phyloP scores from a whole-genome alignment of 2,888 invertebrate genomes.

The Drosophila nr. fundita region DNA sequence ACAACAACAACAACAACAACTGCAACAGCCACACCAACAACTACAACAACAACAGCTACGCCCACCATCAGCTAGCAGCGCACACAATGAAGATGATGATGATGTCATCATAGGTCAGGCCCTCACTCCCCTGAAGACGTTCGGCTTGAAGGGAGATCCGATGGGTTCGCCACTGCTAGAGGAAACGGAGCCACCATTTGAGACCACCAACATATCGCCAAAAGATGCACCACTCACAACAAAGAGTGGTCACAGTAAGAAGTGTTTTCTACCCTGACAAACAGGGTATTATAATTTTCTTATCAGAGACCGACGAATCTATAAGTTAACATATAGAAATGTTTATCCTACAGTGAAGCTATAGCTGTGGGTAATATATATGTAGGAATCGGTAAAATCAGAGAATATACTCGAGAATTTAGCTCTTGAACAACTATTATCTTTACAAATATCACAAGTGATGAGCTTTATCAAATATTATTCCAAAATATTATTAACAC shows the following conservation, averaged over 20 bases:
- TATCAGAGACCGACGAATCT: neutral
- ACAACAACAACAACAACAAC: conserved; percentile 60
- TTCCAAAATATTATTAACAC: neutral
- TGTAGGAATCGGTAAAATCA: neutral
- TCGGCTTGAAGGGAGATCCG: conserved; percentile 69
- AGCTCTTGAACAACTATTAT: neutral
- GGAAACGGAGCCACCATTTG: conserved; percentile 72
- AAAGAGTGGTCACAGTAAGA: conserved; percentile 57
- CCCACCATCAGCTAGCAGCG: conserved; percentile 68
- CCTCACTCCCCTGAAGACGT: conserved; percentile 81
- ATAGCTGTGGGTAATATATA: neutral
- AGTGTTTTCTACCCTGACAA: neutral
- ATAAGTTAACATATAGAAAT: neutral
- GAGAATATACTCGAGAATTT: neutral
- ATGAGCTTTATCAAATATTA: rapidly evolving
- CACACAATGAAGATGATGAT: conserved; percentile 83
- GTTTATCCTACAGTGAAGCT: neutral
- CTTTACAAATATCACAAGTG: neutral
- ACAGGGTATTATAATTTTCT: neutral
- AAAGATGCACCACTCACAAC: conserved; percentile 42
- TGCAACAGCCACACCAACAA: conserved; percentile 54
- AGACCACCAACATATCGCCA: conserved; percentile 44
- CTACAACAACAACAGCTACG: conserved; percentile 66
- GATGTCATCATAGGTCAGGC: conserved; percentile 84
- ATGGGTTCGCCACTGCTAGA: conserved; percentile 76